Evolutionary conservation across 2,797 vertebrate genomes (phyloP), one percentile per base, ranked within the genome.

Genomic region (Sarcophilus harrisii): DNA sequence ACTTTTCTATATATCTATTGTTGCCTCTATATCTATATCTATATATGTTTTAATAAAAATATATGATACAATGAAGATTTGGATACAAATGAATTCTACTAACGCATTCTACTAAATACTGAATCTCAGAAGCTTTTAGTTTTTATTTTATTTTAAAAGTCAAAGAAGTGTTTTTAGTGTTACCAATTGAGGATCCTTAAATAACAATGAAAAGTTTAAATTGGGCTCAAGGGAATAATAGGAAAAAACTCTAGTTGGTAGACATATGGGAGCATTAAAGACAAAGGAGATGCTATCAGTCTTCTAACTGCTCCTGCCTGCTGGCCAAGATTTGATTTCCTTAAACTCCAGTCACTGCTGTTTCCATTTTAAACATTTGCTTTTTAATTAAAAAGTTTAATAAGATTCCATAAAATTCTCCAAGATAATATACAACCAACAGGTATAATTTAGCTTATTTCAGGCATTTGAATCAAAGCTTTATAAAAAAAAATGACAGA

Each of bases 331-430:
- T 92, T 54, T n/a, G 32, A 57, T 97, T 96, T 92, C 93, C 87
- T 92, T 95, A 54, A 89, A 0, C 58, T 90, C 87, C 94, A 16
- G n/a, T 2, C 54, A 92, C 60, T 0, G 52, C 38, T 93, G 66
- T 92, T 93, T n/a, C 38, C 21, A 45, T 16, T 95, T 95, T 96
- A 4, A 52, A 10, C 91, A 90, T 93, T 96, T 96, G 27, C 57
- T 24, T 73, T 95, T 97, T 95, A 96, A 94, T 94, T 95, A 91
- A n/a, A 32, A 93, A 2, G 1, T 93, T 95, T 93, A 98, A 95
- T 95, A 73, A 16, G n/a, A 57, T 54, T 2, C 60, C 94, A 54
- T 90, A 73, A 93, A 96, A 91, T 97, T n/a, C 54, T 94, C 58
- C 60, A 90, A 13, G 29, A 96, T 91, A 93, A 57, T 52, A 59